Percentiles rank a stretch among this genome's conserved stretches.
Evolutionary conservation across 2,888 invertebrate species (phyloP).

Genomic region (Spodoptera exigua): DNA sequence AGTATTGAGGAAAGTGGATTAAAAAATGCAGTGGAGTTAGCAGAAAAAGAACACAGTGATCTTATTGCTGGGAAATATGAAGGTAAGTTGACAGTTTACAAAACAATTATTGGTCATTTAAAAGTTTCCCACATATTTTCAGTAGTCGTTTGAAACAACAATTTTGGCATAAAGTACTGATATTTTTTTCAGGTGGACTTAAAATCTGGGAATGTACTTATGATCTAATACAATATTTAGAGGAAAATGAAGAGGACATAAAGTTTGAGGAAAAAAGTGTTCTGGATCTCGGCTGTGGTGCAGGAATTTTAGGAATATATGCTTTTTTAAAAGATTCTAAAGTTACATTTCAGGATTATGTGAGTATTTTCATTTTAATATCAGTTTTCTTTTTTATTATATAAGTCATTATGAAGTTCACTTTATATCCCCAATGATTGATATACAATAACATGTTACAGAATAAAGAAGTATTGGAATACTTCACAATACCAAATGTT

Average conservation of each 20-base stretch:
- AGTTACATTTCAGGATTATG: conserved; percentile 98
- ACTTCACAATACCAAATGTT: conserved; percentile 95
- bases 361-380: conserved; percentile 82
- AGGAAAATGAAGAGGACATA: conserved; percentile 65
- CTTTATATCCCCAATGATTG: too few species aligned
- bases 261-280: conserved; percentile 89
- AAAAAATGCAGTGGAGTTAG: conserved; percentile 81
- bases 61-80: conserved; percentile 94
- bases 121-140: too few species aligned
- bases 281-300: conserved; percentile 97
- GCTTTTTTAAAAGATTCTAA: conserved; percentile 91
- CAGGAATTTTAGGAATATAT: conserved; percentile 96
- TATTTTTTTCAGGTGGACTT: conserved; percentile 92
- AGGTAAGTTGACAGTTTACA: conserved; percentile 90
- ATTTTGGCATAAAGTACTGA: not conserved
- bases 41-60: conserved; percentile 92
- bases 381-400: not conserved
- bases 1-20: conserved; percentile 69
- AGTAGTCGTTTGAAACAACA: not conserved
- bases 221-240: conserved; percentile 93
- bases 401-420: too few species aligned
- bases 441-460: too few species aligned
- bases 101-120: too few species aligned
- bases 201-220: conserved; percentile 98
- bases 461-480: conserved; percentile 95